These are phyloP conservation scores for Augochlorella aurata DNA, from an alignment of 2,888 invertebrate species.

Conservation along the genomic window DNA sequence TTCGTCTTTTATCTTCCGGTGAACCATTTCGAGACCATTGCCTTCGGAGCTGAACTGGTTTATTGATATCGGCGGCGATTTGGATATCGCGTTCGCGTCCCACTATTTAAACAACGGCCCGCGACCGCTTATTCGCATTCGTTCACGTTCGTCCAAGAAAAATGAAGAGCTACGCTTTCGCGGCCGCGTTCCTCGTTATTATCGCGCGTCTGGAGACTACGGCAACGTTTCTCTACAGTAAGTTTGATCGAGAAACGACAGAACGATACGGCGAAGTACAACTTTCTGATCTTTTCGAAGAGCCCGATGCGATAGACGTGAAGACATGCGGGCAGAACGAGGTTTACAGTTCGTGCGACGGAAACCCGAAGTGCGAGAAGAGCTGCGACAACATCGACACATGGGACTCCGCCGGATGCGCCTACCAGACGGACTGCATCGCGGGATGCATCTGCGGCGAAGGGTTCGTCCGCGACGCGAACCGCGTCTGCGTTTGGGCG, in stretches of 20 bases:
- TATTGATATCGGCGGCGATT: conserved; percentile 39
- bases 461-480: conserved; percentile 59
- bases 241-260: background rate
- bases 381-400: conserved; percentile 63
- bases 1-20: conserved; percentile 23
- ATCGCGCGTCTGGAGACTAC: background rate
- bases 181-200: background rate
- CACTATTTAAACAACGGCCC: conserved; percentile 36
- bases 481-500: conserved; percentile 48
- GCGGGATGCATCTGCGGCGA: conserved; percentile 66
- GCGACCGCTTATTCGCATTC: conserved; percentile 19
- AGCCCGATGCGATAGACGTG: background rate
- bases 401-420: conserved; percentile 55
- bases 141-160: conserved; percentile 8
- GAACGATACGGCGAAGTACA: background rate
- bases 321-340: conserved; percentile 55
- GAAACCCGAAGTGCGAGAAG: conserved; percentile 60
- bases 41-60: conserved; percentile 45
- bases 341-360: conserved; percentile 58
- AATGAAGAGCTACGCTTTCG: conserved; percentile 36
- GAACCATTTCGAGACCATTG: conserved; percentile 36
- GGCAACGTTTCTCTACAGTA: conserved; percentile 15
- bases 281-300: conserved; percentile 23
- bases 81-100: conserved; percentile 28
- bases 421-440: conserved; percentile 56